phyloP scores from a whole-genome alignment of 2,113 vertebrate species.

The Aix galericulata region DNA sequence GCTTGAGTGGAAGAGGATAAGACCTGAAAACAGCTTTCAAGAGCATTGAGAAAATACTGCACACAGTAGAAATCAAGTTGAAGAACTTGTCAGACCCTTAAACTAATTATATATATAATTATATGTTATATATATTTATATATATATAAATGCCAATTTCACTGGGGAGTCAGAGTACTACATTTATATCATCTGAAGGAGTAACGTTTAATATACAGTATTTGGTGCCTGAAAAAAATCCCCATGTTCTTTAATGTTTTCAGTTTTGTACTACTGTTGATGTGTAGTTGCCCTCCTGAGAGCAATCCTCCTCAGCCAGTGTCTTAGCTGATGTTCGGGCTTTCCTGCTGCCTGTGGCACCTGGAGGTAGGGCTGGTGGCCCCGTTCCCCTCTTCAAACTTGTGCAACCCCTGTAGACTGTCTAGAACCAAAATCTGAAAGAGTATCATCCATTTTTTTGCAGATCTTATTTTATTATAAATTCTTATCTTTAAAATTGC shows the following conservation, averaged over 20 bases:
- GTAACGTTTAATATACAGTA: neutral
- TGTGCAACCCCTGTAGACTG: neutral
- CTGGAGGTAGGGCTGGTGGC: neutral
- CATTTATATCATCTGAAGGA: neutral
- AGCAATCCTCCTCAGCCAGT: neutral
- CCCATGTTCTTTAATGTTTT: neutral
- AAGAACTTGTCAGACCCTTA: neutral
- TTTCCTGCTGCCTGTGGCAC: rapidly evolving
- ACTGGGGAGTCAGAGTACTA: neutral
- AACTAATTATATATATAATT: no score
- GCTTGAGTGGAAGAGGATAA: neutral
- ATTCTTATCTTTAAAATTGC: neutral
- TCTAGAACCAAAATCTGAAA: neutral
- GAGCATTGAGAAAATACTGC: neutral
- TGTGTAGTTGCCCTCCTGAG: neutral
- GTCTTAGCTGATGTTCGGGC: neutral
- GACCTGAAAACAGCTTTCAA: neutral
- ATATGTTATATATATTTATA: no score
- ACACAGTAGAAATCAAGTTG: neutral
- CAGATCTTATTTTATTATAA: neutral
- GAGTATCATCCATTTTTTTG: neutral
- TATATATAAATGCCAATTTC: neutral
- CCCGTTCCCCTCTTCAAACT: neutral
- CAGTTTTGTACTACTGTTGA: neutral
- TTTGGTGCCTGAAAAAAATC: neutral